phyloP scores from a whole-genome alignment of 2,113 vertebrate species.

The Melanerpes formicivorus region DNA sequence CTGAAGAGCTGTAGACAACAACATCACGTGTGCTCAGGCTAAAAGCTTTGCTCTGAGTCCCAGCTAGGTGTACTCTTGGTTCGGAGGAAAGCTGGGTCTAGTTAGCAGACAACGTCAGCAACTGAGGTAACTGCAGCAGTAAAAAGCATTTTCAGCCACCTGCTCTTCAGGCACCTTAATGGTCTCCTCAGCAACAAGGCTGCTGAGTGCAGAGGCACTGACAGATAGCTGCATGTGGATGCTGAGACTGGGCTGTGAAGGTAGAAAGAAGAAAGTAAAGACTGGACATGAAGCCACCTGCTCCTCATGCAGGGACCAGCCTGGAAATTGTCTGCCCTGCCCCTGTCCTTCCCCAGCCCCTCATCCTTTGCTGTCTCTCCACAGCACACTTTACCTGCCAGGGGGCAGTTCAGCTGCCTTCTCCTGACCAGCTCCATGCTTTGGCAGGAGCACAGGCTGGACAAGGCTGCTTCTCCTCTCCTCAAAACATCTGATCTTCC shows the following conservation, averaged over 20 bases:
- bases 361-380: background rate
- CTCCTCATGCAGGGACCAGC: background rate
- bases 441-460: background rate
- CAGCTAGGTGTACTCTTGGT: background rate
- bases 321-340: background rate
- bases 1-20: background rate
- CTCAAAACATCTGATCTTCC: background rate
- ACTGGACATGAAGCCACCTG: background rate
- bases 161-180: background rate
- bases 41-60: background rate
- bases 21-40: background rate
- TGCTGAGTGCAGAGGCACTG: background rate
- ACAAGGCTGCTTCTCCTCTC: background rate
- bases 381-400: background rate
- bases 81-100: background rate
- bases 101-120: background rate
- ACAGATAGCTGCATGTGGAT: background rate
- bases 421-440: background rate
- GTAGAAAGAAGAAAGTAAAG: background rate
- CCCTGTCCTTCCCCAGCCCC: background rate
- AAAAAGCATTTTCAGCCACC: background rate
- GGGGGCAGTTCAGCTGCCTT: background rate
- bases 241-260: background rate
- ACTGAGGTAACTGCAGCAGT: background rate
- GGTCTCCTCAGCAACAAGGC: slow-evolving; percentile 57